Evolutionary conservation across 2,113 vertebrate genomes (phyloP), one percentile per base, ranked within the genome.

Genomic region (Thermophis baileyi): DNA sequence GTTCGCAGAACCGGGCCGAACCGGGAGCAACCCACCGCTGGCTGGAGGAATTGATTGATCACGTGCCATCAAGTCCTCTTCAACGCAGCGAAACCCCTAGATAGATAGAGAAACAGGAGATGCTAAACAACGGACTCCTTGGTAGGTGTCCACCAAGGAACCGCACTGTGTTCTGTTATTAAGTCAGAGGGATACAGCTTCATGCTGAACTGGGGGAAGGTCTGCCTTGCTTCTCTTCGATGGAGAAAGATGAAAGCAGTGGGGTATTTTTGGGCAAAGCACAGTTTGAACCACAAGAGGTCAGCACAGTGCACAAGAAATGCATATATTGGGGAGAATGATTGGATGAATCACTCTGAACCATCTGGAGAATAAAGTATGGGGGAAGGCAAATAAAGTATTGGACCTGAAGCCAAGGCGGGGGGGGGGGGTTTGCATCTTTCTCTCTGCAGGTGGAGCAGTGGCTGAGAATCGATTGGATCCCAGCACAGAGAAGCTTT

Each of bases 231-330:
- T 87, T 20, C 4, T 27, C 40, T 6, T 88, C 27, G 0, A 12
- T 22, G 69, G 69, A 81, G 74, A 81, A 44, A 24, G 74, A 44
- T 44, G 18, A 22, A 22, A 40, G 35, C 22, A 9, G 18, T 81
- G 35, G 74, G 69, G 74, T 44, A 35, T 25, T n/a, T 4, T 0
- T 2, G 9, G 87, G 20, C 89, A 3, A 0, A 1, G 69, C 50
- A 93, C 0, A 85, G 40, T 93, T 95, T 88, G 91, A 87, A 93
- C 95, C 97, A 95, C 97, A 95, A 95, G 97, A 97, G 96, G 96
- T 96, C 97, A 96, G 96, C 96, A 95, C 95, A 95, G 90, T 87
- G 95, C 93, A 74, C 14, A 27, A 91, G 93, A 92, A 92, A 35
- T 3, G 40, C 1, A 50, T 22, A 30, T 5, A 20, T 44, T 14